These are phyloP conservation scores for Pomatorhinus ruficollis DNA, from an alignment of 2,113 vertebrate species.

Conservation along the genomic window DNA sequence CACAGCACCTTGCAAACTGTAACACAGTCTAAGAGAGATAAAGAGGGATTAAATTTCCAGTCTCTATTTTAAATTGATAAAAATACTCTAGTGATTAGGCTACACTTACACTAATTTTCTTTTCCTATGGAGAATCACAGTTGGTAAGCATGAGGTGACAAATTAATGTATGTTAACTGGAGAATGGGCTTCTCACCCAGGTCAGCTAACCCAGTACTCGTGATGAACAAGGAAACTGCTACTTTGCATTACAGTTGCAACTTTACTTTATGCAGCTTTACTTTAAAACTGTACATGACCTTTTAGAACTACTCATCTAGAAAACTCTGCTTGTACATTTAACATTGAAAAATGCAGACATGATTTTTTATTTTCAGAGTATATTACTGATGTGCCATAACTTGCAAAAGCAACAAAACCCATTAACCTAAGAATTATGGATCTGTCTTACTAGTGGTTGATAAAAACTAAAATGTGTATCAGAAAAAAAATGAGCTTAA, in stretches of 20 bases:
- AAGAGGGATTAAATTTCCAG: not conserved
- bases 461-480: not conserved
- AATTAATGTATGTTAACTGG: not conserved
- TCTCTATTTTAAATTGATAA: conserved; percentile 12
- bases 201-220: not conserved
- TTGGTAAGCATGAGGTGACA: not conserved
- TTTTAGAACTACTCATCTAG: not conserved
- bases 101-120: not conserved
- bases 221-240: not conserved
- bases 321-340: not conserved
- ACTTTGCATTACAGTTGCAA: not conserved
- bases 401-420: not conserved
- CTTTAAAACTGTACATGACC: not conserved
- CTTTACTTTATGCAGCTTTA: not conserved
- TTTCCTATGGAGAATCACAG: not conserved
- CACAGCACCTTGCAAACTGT: conserved; percentile 18
- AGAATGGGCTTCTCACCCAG: not conserved
- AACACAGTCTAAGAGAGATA: not conserved
- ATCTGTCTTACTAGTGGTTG: not conserved
- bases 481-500: not conserved
- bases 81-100: conserved; percentile 21
- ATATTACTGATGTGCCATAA: not conserved
- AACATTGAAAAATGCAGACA: not conserved
- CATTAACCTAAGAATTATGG: accelerated
- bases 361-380: not conserved